Conservation (phyloP, 2,888 invertebrate species). For the Perithous albicinctus region DNA sequence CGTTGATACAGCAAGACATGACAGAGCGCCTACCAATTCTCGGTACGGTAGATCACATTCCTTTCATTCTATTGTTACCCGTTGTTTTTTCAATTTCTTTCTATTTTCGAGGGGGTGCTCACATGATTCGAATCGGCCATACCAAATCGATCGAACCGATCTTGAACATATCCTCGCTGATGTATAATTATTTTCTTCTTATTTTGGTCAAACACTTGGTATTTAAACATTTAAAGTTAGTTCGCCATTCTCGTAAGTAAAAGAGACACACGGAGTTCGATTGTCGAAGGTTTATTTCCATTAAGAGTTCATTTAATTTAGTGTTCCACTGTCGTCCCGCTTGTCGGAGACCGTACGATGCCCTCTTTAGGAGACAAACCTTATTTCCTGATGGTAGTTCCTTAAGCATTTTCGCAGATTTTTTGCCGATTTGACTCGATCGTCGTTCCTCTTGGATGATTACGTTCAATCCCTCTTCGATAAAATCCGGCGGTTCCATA, state of each 20-base stretch:
- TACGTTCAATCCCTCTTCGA: slow-evolving; percentile 38
- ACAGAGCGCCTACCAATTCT: too few species aligned
- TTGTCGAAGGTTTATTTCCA: not conserved
- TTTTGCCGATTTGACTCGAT: not conserved
- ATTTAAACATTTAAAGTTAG: not conserved
- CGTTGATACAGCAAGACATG: too few species aligned
- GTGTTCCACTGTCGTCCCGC: slow-evolving; percentile 4
- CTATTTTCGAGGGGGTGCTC: not conserved
- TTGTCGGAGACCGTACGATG: slow-evolving; percentile 66
- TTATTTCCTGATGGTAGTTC: slow-evolving; percentile 50
- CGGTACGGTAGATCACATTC: too few species aligned
- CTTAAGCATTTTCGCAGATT: not conserved
- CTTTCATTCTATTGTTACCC: too few species aligned
- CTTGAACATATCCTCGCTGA: not conserved
- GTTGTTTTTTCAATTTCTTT: too few species aligned
- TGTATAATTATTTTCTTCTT: not conserved
- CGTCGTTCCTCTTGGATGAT: slow-evolving; percentile 21
- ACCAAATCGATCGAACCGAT: not conserved
- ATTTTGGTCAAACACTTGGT: not conserved
- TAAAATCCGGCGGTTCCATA: slow-evolving; percentile 61
- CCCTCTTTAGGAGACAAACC: too few species aligned
- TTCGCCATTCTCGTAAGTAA: not conserved
- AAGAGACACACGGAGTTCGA: slow-evolving; percentile 1
- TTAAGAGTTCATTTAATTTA: not conserved
- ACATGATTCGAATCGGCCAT: not conserved